Conservation (phyloP, 2,113 vertebrate genomes). For the Phasianus colchicus region DNA sequence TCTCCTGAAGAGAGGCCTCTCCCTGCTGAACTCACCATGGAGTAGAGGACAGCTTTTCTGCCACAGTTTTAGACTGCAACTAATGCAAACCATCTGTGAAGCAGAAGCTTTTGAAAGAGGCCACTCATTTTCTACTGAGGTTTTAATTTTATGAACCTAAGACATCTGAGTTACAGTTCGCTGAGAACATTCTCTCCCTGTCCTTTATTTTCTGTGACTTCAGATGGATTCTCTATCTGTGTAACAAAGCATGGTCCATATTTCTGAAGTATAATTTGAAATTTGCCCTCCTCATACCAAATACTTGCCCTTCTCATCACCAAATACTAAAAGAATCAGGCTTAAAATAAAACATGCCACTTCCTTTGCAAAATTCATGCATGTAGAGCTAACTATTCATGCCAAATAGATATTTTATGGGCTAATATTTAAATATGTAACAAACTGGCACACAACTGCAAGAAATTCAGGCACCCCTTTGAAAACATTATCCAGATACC, state of each 20-base stretch:
- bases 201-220: not conserved
- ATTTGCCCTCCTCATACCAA: not conserved
- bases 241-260: not conserved
- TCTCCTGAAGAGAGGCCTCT: slow-evolving; percentile 74
- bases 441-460: not conserved
- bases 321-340: not conserved
- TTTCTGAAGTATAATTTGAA: slow-evolving; percentile 12
- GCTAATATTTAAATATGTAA: not conserved
- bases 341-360: slow-evolving; percentile 13
- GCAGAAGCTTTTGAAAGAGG: slow-evolving; percentile 47
- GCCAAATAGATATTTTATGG: not conserved
- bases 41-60: slow-evolving; percentile 47
- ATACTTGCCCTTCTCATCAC: not conserved
- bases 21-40: slow-evolving; percentile 46
- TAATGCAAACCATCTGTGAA: slow-evolving; percentile 82
- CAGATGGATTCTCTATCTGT: not conserved
- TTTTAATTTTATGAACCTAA: slow-evolving; percentile 69
- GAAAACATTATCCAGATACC: not conserved
- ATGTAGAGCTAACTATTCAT: not conserved
- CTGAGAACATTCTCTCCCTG: not conserved
- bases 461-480: not conserved
- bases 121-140: slow-evolving; percentile 54
- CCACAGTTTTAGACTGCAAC: slow-evolving; percentile 72
- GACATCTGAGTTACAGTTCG: slow-evolving; percentile 31
- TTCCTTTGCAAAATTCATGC: not conserved